Conservation (phyloP, 2,797 vertebrate genomes). For the Enteromius paludinosus region DNA sequence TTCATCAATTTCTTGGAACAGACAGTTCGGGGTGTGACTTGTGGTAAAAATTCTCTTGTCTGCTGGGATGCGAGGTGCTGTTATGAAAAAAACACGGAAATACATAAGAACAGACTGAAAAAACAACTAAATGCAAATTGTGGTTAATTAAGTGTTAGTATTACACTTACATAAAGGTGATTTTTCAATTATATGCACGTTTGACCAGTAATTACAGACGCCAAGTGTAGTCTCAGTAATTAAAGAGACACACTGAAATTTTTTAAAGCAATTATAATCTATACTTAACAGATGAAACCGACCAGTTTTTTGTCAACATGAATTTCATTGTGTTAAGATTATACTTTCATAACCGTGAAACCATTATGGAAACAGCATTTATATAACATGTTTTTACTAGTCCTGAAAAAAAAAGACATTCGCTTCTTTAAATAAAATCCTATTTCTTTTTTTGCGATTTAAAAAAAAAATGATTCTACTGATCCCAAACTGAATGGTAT, state of each 20-base stretch:
- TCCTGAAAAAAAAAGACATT: too few species aligned
- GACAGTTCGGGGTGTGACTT: conserved; percentile 81
- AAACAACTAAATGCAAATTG: not conserved
- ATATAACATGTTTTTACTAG: too few species aligned
- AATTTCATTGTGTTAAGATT: not conserved
- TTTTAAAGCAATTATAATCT: not conserved
- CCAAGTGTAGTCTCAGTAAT: not conserved
- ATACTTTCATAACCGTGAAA: not conserved
- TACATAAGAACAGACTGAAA: not conserved
- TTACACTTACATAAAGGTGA: not conserved
- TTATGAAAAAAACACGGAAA: not conserved
- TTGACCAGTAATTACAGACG: not conserved
- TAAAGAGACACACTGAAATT: not conserved
- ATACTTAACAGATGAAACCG: not conserved
- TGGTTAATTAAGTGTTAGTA: not conserved
- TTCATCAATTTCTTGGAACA: conserved; percentile 85
- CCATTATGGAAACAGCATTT: too few species aligned
- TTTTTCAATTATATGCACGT: not conserved
- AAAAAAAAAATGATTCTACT: not conserved
- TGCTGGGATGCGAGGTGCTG: conserved; percentile 82
- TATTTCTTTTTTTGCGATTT: too few species aligned
- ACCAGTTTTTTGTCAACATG: not conserved
- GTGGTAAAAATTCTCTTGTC: conserved; percentile 85
- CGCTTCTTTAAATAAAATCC: too few species aligned
- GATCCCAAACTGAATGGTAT: not conserved